Evolutionary conservation across 2,888 invertebrate species (phyloP), one percentile per base, ranked within the genome.

Genomic region (Meteorus cinctellus): DNA sequence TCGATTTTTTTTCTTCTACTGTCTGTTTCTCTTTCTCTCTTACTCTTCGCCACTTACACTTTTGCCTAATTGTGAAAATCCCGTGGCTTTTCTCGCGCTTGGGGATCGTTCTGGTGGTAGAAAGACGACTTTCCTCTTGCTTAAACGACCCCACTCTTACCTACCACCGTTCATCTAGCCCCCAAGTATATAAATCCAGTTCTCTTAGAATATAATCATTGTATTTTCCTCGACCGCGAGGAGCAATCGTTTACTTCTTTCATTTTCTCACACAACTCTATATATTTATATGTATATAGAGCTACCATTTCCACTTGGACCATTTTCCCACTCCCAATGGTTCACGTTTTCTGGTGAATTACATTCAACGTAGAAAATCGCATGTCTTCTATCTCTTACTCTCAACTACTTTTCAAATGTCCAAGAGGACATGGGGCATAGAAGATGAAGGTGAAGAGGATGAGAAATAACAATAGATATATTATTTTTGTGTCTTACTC

Each of bases 41-140:
- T 16, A 72, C 75, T 75, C 63, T 72, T 74, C 81, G 79, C 80
- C 83, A 81, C 84, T 86, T 85, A 79, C 82, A 83, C 84, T 84
- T 86, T n/a, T 82, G 82, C 86, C 86, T 86, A 87, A 87, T 87
- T 86, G 86, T 82, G 85, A 84, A 84, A 86, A 86, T 87, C 86
- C 86, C 80, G 80, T 79, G 65, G 72, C 72, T 65, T 72, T 59
- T 29, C 70, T 59, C 70, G 16, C 70, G 34, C 48, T 68, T 19
- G 45, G 67, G 41, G 27, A 48, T 67, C 67, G 67, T 10, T 48
- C 24, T 4, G 24, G 31, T 14, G 16, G 36, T 6, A 14, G 36
- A 19, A 51, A 34, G 69, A 69, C 51, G 31, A 51, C 66, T 41
- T 63, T 67, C 48, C 70, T 70, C n/a, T 63, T n/a, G 31, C 51